These are phyloP conservation scores for Echinops telfairi DNA, from an alignment of 2,113 vertebrate species.

Conservation along the genomic window DNA sequence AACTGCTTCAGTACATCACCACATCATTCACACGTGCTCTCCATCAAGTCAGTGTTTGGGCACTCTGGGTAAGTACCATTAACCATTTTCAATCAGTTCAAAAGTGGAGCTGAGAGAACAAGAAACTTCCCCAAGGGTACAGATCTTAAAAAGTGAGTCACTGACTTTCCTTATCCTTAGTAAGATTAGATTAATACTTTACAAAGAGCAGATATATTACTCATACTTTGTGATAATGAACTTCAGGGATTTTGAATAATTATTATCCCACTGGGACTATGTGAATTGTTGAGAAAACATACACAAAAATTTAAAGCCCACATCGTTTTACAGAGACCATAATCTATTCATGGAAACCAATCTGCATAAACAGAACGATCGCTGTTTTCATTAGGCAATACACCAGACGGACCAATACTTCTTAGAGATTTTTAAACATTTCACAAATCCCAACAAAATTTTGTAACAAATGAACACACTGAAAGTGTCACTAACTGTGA, in stretches of 20 bases:
- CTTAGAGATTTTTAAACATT: constrained; percentile 27
- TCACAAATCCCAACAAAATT: constrained; percentile 41
- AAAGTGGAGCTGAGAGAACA: background rate
- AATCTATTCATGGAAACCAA: constrained; percentile 26
- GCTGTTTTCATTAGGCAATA: constrained; percentile 18
- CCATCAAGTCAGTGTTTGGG: too few relatives aligned
- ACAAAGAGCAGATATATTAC: constrained; percentile 13
- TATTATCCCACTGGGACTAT: background rate
- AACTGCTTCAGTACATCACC: background rate
- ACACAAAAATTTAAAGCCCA: background rate
- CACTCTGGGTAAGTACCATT: background rate
- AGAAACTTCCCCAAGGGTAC: constrained; percentile 2
- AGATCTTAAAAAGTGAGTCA: too few relatives aligned
- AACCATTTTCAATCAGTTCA: background rate
- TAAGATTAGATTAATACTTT: background rate
- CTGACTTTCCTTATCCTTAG: constrained; percentile 9
- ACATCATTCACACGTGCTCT: background rate
- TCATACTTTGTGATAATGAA: constrained; percentile 20
- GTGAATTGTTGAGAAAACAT: constrained; percentile 20
- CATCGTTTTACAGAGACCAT: background rate
- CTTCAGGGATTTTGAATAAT: constrained; percentile 24
- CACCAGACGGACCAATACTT: background rate
- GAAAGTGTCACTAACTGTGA: constrained; percentile 23
- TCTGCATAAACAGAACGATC: constrained; percentile 1
- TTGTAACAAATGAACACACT: constrained; percentile 29